Evolutionary conservation across 2,113 vertebrate genomes (phyloP).

Genomic region (Illadopsis cleaveri): DNA sequence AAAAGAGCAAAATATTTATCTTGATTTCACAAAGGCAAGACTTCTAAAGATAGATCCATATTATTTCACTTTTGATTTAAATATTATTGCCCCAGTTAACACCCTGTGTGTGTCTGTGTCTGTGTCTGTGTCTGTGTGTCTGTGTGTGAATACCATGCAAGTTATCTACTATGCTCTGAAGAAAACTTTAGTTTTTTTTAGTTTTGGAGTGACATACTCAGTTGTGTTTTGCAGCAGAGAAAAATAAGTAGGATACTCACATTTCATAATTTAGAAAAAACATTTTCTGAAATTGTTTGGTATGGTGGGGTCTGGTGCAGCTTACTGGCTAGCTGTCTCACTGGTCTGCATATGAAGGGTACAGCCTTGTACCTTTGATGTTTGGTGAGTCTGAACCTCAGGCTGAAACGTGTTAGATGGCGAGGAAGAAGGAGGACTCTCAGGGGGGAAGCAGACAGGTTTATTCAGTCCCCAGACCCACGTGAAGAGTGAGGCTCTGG

Average conservation of each 20-base stretch:
- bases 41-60: neutral
- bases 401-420: no score
- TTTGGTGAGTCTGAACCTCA: no score
- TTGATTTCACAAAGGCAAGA: neutral
- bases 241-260: neutral
- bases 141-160: neutral
- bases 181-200: neutral
- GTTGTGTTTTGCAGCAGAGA: neutral
- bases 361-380: no score
- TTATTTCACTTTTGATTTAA: neutral
- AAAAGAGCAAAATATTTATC: neutral
- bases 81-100: neutral
- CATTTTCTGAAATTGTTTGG: neutral
- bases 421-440: no score
- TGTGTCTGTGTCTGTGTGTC: no score
- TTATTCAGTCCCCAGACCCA: no score
- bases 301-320: no score
- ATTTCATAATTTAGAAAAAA: neutral
- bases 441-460: no score
- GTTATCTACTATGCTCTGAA: neutral
- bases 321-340: no score
- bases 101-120: accelerated
- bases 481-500: no score
- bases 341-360: no score
- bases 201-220: neutral